Conservation (phyloP, 53 echinoderm and acorn worm species). For the Holothuria leucospilota region DNA sequence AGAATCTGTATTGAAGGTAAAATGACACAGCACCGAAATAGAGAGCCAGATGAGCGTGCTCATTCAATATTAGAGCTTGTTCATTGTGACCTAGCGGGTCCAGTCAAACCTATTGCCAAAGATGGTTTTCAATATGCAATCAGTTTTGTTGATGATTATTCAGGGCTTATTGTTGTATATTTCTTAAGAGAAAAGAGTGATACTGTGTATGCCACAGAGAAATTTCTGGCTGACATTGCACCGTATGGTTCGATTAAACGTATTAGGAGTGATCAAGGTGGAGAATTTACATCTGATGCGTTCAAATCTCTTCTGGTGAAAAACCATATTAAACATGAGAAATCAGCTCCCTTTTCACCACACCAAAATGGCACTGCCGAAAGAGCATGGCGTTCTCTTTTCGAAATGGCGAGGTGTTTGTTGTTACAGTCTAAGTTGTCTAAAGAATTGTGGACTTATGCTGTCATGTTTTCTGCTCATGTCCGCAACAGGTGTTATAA, state of each 20-base stretch:
- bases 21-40: constrained; percentile 52
- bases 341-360: too few relatives aligned
- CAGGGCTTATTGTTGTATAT: constrained; percentile 39
- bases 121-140: constrained; percentile 53
- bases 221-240: constrained; percentile 56
- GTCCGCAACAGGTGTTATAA: too few relatives aligned
- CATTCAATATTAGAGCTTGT: constrained; percentile 44
- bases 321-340: too few relatives aligned
- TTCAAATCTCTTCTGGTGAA: constrained; percentile 20
- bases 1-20: constrained; percentile 39
- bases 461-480: too few relatives aligned
- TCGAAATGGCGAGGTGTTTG: too few relatives aligned
- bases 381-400: too few relatives aligned
- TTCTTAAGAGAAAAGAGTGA: constrained; percentile 56
- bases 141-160: constrained; percentile 56
- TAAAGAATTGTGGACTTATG: too few relatives aligned
- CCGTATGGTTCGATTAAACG: constrained; percentile 42
- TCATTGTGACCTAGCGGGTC: constrained; percentile 65
- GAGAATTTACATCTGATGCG: constrained; percentile 16
- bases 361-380: too few relatives aligned
- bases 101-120: constrained; percentile 34
- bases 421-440: too few relatives aligned
- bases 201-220: constrained; percentile 38
- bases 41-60: constrained; percentile 44
- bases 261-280: constrained; percentile 39